A percentile compares a stretch with the other conserved stretches of the same genome.
Evolutionary conservation across 2,113 vertebrate species (phyloP).

Genomic region (Isurus oxyrinchus): DNA sequence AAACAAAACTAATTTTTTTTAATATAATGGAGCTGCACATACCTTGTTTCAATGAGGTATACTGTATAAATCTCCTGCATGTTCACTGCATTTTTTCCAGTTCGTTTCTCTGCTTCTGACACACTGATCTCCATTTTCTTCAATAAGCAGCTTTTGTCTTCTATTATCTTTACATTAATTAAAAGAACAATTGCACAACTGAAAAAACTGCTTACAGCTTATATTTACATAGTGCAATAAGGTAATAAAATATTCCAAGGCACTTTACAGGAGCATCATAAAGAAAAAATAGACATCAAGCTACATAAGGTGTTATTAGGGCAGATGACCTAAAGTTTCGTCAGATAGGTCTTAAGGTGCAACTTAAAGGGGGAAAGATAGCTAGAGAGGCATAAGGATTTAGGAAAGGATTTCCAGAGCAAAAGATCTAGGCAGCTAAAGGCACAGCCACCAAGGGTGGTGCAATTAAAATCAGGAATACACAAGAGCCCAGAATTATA

Average conservation of each 20-base stretch:
- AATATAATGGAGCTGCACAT: slow-evolving; percentile 38
- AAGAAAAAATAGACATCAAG: not conserved
- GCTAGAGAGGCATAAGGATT: not conserved
- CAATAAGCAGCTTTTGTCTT: slow-evolving; percentile 61
- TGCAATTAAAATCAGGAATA: not conserved
- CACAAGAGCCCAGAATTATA: not conserved
- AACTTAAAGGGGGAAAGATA: not conserved
- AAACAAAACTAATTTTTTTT: not conserved
- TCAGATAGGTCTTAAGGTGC: not conserved
- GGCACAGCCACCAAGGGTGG: not conserved
- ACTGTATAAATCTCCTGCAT: slow-evolving; percentile 92
- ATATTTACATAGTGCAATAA: not conserved
- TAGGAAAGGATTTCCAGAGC: not conserved
- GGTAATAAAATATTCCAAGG: not conserved
- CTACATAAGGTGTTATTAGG: not conserved
- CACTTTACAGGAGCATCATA: not conserved
- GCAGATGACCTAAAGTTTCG: too few species aligned
- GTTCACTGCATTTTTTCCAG: slow-evolving; percentile 80
- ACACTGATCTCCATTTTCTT: slow-evolving; percentile 87
- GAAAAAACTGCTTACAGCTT: not conserved
- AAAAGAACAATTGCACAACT: not conserved
- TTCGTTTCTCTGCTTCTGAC: slow-evolving; percentile 86
- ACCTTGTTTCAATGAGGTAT: slow-evolving; percentile 92
- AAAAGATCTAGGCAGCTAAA: not conserved
- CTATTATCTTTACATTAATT: slow-evolving; percentile 57